Evolutionary conservation across 2,888 invertebrate genomes (phyloP).

Genomic region (Aromia moschata): DNA sequence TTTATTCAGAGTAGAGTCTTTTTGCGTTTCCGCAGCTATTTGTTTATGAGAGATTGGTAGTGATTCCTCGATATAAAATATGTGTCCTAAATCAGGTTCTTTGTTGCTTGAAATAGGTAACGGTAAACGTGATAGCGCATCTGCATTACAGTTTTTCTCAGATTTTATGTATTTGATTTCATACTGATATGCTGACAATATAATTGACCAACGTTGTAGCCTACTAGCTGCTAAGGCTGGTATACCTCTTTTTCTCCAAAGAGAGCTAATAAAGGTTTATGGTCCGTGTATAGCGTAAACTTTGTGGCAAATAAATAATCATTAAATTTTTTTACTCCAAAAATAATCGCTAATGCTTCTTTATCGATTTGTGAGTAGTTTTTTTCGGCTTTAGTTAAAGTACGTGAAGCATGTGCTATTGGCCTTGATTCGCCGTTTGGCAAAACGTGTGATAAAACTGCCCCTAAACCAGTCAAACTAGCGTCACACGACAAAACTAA

Average conservation of each 20-base stretch:
- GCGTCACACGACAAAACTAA: conserved; percentile 20
- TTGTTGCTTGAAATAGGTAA: conserved; percentile 1
- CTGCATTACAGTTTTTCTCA: conserved; percentile 18
- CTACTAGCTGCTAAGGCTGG: conserved; percentile 13
- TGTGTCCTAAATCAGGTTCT: conserved; percentile 13
- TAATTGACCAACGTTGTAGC: conserved; percentile 15
- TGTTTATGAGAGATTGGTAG: conserved; percentile 14
- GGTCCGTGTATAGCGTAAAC: conserved; percentile 9
- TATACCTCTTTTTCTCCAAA: conserved; percentile 7
- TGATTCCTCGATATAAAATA: conserved; percentile 16
- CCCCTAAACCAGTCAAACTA: conserved; percentile 11
- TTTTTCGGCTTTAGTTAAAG: neutral
- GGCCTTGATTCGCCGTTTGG: conserved; percentile 4
- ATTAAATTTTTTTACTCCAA: conserved; percentile 9
- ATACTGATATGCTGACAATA: conserved; percentile 20
- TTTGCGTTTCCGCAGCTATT: conserved; percentile 17
- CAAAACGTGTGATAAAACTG: conserved; percentile 12
- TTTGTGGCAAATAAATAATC: conserved; percentile 18
- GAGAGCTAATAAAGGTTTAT: conserved; percentile 7
- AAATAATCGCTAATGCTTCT: conserved; percentile 5
- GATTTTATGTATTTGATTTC: conserved; percentile 21
- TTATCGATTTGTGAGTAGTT: conserved; percentile 5
- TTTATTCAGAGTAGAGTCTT: conserved; percentile 9
- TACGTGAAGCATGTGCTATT: conserved; percentile 11
- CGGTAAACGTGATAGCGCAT: conserved; percentile 13